Percentiles rank a stretch among this genome's conserved stretches.
Evolutionary conservation across 2,888 invertebrate genomes (phyloP).

Genomic region (Ferdinandea cuprea): DNA sequence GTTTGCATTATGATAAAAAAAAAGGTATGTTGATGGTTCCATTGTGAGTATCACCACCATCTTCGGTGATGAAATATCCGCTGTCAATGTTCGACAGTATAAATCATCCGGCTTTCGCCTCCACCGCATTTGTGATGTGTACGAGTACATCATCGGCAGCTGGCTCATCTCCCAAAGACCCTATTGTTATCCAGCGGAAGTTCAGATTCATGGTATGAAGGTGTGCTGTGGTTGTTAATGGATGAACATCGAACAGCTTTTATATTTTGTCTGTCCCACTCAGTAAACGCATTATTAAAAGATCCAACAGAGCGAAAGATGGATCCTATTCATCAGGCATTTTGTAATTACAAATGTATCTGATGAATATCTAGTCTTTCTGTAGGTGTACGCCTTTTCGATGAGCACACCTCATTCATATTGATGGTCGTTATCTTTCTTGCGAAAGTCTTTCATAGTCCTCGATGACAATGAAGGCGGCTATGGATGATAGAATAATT

Average conservation of each 20-base stretch:
- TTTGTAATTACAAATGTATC: slow-evolving; percentile 44
- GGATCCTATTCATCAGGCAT: slow-evolving; percentile 18
- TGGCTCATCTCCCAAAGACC: neutral
- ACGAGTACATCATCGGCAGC: neutral
- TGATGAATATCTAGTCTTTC: slow-evolving; percentile 26
- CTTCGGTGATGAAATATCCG: slow-evolving; percentile 19
- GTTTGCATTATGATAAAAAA: neutral
- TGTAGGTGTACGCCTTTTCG: neutral
- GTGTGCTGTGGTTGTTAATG: neutral
- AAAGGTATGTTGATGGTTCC: slow-evolving; percentile 14
- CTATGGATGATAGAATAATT: neutral
- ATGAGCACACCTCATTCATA: neutral
- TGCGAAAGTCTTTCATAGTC: no score
- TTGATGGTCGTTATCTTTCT: neutral
- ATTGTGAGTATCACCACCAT: neutral
- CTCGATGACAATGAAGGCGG: no score
- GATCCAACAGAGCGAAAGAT: neutral
- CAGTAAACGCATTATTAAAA: neutral
- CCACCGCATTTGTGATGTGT: neutral
- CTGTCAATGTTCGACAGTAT: slow-evolving; percentile 16
- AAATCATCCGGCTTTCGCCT: neutral
- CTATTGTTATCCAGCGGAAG: neutral
- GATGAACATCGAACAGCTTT: neutral
- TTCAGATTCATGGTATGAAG: slow-evolving; percentile 1
- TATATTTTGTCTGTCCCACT: slow-evolving; percentile 1